phyloP scores from a whole-genome alignment of 1,140 invertebrate species.

The Asbolus verrucosus region DNA sequence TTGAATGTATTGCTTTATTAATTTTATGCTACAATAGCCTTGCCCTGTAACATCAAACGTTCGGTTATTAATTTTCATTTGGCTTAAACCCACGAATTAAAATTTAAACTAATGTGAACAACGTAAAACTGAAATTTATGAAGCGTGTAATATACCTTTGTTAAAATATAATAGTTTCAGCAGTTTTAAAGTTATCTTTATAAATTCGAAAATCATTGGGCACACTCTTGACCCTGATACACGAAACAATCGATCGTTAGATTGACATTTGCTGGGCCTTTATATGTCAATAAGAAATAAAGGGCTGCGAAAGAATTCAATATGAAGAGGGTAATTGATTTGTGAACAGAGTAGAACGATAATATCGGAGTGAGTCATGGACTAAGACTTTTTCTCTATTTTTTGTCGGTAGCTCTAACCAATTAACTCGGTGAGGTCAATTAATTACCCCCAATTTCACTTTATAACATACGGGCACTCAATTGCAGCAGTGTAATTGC shows the following conservation, averaged over 20 bases:
- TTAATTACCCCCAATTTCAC: constrained; percentile 24
- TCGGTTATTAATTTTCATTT: too few species aligned
- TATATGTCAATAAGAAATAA: constrained; percentile 31
- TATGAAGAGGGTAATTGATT: constrained; percentile 19
- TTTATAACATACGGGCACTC: not conserved
- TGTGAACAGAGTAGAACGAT: constrained; percentile 9
- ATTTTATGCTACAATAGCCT: too few species aligned
- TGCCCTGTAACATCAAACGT: too few species aligned
- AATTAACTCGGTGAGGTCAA: not conserved
- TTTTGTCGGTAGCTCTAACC: not conserved
- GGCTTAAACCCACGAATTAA: too few species aligned
- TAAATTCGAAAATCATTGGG: not conserved
- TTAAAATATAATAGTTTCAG: too few species aligned
- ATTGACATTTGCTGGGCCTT: constrained; percentile 28
- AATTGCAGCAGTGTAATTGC: too few species aligned
- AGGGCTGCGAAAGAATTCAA: constrained; percentile 15
- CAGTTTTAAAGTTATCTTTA: too few species aligned
- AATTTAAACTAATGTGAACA: too few species aligned
- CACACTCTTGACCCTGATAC: constrained; percentile 25
- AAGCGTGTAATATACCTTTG: too few species aligned
- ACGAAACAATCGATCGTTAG: constrained; percentile 5
- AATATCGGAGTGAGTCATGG: constrained; percentile 11
- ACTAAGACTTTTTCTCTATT: not conserved
- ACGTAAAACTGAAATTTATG: too few species aligned
- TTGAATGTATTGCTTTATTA: too few species aligned